Percentiles rank a stretch among this genome's conserved stretches.
Conservation (phyloP, 2,113 vertebrate genomes). For the Vireo altiloquus region DNA sequence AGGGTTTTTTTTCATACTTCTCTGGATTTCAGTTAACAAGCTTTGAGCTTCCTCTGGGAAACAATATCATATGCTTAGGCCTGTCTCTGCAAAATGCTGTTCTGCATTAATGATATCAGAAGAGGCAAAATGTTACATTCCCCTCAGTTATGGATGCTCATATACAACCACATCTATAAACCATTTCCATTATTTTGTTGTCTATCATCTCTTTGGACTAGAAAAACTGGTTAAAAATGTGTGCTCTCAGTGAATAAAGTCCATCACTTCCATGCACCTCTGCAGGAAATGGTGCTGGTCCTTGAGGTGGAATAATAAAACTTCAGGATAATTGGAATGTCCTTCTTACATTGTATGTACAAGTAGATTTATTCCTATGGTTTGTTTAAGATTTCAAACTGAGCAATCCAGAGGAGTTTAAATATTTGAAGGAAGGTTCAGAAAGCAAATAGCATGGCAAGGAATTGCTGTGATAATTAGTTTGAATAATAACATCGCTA, state of each 20-base stretch:
- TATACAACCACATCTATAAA: not conserved
- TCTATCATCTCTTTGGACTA: not conserved
- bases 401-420: not conserved
- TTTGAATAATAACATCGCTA: not conserved
- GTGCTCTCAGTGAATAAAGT: not conserved
- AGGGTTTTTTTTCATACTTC: not conserved
- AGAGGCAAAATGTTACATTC: not conserved
- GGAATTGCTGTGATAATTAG: not conserved
- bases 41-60: not conserved
- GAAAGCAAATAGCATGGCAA: not conserved
- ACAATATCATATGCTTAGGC: not conserved
- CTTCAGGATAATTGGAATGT: not conserved
- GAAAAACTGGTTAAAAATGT: not conserved
- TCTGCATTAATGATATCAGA: not conserved
- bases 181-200: not conserved
- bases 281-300: not conserved
- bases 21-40: not conserved
- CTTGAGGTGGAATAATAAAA: not conserved
- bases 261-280: not conserved
- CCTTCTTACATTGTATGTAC: not conserved
- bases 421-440: slow-evolving; percentile 24
- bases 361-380: not conserved
- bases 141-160: not conserved
- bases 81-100: not conserved
- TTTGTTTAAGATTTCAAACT: slow-evolving; percentile 29